Base-by-base conservation (phyloP, 2,113 vertebrate genomes). In the Colaptes auratus region DNA sequence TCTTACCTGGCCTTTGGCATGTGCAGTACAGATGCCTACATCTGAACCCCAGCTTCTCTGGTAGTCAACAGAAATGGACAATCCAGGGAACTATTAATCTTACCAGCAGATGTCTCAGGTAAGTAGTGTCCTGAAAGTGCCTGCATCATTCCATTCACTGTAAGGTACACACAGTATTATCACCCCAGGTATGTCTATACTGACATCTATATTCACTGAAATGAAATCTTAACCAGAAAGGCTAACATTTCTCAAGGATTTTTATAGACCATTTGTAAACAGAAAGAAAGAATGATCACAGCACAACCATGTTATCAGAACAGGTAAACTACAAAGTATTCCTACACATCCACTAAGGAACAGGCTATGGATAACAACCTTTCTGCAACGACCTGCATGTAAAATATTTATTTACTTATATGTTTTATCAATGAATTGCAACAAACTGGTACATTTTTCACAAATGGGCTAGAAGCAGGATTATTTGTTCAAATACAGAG, bases 251-350 rank as follows among this genome's bases (percentile, higher is more conserved):
- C 35, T 75, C 31, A 52, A 90, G 42, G 42, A 88, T 69, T 80
- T 73, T 73, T 83, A 15, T 55, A 60, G 20, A 81, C 46, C 5
- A 56, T 55, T 52, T 73, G 19, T 42, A n/a, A 81, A 74, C 50
- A 85, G 60, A 30, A 55, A 76, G 44, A 65, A 72, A 59, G 27
- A 44, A 59, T 69, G 58, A 69, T 39, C 42, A 39, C 24, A 78
- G 65, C 28, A 39, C 12, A 21, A 76, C 15, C 3, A 0, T 1
- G 0, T n/a, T 28, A 74, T 15, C 39, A 35, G 53, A 65, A 46
- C 56, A 31, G 30, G 23, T 28, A 77, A 90, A 33, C 27, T 44
- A 44, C 16, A 16, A 55, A 39, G 5, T 52, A 39, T 55, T 70
- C 33, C 56, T 81, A 12, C 17, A 33, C 12, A 55, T 20, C 21